Evolutionary conservation across 1,140 invertebrate genomes (phyloP), one percentile per base, ranked within the genome.

Genomic region (Chelonus insularis): DNA sequence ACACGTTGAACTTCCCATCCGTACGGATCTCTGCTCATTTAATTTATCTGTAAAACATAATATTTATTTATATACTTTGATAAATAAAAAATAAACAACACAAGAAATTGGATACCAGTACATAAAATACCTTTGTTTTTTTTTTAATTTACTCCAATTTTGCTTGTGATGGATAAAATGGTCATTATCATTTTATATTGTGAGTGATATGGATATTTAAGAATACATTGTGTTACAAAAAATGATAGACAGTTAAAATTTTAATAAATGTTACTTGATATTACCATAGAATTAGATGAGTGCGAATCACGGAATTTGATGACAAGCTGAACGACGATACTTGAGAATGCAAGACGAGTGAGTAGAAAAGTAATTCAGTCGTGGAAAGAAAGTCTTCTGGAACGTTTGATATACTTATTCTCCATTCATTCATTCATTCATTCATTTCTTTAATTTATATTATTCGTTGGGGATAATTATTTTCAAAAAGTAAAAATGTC

Each of bases 401-500:
- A 37, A 60, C 37, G 12, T 12, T 29, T 29, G 36, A 54, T 57
- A 16, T 1, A 25, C 20, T 8, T 5, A 52, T 39, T 50, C 4
- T 6, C n/a, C n/a, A n/a, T n/a, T n/a, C n/a, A n/a, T n/a, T n/a
- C n/a, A n/a, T n/a, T n/a, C n/a, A n/a, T n/a, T n/a, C n/a, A n/a
- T n/a, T n/a, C n/a, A n/a, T n/a, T n/a, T n/a, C n/a, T n/a, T n/a
- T n/a, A n/a, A n/a, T n/a, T n/a, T n/a, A n/a, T n/a, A n/a, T n/a
- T n/a, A n/a, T n/a, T n/a, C n/a, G n/a, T n/a, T n/a, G n/a, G n/a
- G n/a, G n/a, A n/a, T 25, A 2, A 37, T 12, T 3, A 7, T 4
- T 12, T 1, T n/a, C 7, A 29, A 57, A 57, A 57, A 57, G 9
- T 11, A 18, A 59, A 56, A 67, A 78, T 76, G 76, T 71, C 75